Conservation (phyloP, 2,888 invertebrate genomes). For the Campaea margaritaria region DNA sequence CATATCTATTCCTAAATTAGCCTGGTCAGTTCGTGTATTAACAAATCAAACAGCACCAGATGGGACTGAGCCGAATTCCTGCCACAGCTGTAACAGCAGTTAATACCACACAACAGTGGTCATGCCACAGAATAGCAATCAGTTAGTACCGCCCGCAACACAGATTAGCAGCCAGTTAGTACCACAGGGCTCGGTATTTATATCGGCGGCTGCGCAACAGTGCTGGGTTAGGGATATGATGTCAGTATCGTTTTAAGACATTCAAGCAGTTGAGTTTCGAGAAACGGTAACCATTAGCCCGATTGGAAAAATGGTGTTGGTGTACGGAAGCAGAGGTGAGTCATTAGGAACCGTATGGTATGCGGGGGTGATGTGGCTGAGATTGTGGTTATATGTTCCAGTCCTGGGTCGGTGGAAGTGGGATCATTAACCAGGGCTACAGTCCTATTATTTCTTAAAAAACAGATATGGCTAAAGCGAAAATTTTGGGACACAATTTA, state of each 20-base stretch:
- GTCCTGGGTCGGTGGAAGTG: neutral
- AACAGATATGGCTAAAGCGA: too few species aligned
- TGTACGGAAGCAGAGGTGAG: slow-evolving; percentile 3
- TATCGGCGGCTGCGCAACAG: slow-evolving; percentile 39
- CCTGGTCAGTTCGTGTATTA: slow-evolving; percentile 27
- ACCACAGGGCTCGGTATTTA: slow-evolving; percentile 54
- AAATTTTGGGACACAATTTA: too few species aligned
- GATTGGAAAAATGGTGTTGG: slow-evolving; percentile 11
- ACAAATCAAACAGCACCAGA: slow-evolving; percentile 40
- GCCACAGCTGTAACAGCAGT: slow-evolving; percentile 15
- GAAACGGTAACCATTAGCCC: slow-evolving; percentile 28
- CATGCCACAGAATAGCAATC: slow-evolving; percentile 5
- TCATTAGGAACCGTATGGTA: slow-evolving; percentile 17
- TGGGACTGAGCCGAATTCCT: slow-evolving; percentile 41
- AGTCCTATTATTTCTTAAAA: too few species aligned
- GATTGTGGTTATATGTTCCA: slow-evolving; percentile 3
- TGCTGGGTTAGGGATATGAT: slow-evolving; percentile 47
- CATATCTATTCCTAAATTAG: slow-evolving; percentile 33
- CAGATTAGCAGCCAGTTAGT: slow-evolving; percentile 15
- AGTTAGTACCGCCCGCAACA: slow-evolving; percentile 3
- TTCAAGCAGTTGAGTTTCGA: slow-evolving; percentile 23
- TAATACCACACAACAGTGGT: neutral
- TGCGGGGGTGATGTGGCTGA: slow-evolving; percentile 6
- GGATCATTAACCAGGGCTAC: neutral
- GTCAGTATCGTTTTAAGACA: slow-evolving; percentile 40